Conservation (phyloP, 2,113 vertebrate species). For the Spea bombifrons region DNA sequence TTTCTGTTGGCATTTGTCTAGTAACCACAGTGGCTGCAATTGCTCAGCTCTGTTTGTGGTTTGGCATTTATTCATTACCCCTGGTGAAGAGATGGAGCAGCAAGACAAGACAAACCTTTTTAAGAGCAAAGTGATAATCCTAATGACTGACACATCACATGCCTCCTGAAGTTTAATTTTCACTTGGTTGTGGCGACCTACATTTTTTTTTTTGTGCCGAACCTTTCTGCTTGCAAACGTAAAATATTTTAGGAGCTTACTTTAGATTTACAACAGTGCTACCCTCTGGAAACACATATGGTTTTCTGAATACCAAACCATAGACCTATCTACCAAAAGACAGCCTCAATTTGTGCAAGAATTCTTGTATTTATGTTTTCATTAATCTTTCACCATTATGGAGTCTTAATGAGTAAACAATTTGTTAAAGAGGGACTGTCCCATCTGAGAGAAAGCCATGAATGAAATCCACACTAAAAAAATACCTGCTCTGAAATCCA, state of each 20-base stretch:
- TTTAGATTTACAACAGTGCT: neutral
- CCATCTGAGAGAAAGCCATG: too few species aligned
- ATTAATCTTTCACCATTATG: too few species aligned
- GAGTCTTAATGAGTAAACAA: too few species aligned
- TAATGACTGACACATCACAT: constrained; percentile 64
- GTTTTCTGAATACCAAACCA: too few species aligned
- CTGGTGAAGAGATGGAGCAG: constrained; percentile 59
- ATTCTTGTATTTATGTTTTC: too few species aligned
- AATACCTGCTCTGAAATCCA: too few species aligned
- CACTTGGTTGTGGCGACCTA: neutral
- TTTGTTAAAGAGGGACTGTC: too few species aligned
- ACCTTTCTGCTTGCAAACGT: neutral
- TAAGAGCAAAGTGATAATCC: constrained; percentile 53
- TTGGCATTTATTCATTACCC: constrained; percentile 64
- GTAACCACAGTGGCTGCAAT: constrained; percentile 63
- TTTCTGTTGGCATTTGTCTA: constrained; percentile 62
- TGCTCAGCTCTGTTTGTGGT: constrained; percentile 61
- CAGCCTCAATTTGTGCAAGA: too few species aligned
- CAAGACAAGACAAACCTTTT: constrained; percentile 59
- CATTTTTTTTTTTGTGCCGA: neutral
- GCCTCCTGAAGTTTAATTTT: constrained; percentile 58
- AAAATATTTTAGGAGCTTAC: neutral
- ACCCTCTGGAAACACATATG: neutral
- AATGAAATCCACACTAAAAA: too few species aligned
- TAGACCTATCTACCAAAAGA: too few species aligned